phyloP scores from a whole-genome alignment of 2,888 invertebrate genomes.

The Chymomyza amoena region DNA sequence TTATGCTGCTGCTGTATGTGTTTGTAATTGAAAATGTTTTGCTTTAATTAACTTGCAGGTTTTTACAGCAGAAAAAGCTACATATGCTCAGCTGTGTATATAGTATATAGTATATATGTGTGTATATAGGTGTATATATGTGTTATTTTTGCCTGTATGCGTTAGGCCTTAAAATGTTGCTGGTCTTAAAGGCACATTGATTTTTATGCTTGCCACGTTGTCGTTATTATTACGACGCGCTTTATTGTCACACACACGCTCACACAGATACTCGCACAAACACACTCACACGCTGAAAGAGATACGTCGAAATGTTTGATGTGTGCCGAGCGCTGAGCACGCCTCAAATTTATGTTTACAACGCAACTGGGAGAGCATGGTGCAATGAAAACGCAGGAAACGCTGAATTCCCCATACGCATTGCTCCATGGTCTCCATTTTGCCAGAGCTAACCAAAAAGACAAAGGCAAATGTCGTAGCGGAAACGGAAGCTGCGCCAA shows the following conservation, averaged over 20 bases:
- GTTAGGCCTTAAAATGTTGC: constrained; percentile 14
- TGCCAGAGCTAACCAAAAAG: neutral
- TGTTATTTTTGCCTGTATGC: neutral
- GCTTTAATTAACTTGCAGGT: constrained; percentile 72
- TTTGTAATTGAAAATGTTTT: constrained; percentile 75
- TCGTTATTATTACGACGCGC: constrained; percentile 59
- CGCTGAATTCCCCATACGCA: constrained; percentile 7
- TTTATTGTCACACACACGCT: constrained; percentile 58
- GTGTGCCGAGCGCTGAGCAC: constrained; percentile 7
- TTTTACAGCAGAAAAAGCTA: constrained; percentile 38
- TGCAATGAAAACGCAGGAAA: constrained; percentile 53
- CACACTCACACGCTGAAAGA: neutral
- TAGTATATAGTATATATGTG: neutral
- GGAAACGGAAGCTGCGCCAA: constrained; percentile 46
- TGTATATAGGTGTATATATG: neutral
- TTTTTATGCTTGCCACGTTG: constrained; percentile 38
- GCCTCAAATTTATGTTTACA: constrained; percentile 68
- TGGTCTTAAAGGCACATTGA: constrained; percentile 38
- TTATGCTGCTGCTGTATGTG: constrained; percentile 18
- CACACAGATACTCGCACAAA: neutral
- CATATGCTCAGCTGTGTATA: constrained; percentile 11
- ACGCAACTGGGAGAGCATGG: constrained; percentile 54
- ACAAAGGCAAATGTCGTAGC: constrained; percentile 53
- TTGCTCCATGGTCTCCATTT: neutral
- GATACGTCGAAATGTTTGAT: constrained; percentile 44